Evolutionary conservation across 2,113 vertebrate genomes (phyloP).

Genomic region (Percopsis transmontana): DNA sequence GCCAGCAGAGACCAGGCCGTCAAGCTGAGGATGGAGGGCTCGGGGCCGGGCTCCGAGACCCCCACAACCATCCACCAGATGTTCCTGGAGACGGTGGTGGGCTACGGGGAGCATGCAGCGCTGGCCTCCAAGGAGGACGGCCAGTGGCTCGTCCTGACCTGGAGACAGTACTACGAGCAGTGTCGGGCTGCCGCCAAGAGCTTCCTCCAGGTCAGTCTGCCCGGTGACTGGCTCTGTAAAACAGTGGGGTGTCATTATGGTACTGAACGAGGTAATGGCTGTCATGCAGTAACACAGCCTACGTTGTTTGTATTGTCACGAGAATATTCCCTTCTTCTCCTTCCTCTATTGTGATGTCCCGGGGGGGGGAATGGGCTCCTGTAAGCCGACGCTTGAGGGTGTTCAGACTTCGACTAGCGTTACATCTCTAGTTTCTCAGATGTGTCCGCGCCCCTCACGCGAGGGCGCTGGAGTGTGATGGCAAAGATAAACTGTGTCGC

Average conservation of each 20-base stretch:
- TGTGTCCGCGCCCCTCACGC: constrained; percentile 5
- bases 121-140: constrained; percentile 64
- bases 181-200: constrained; percentile 77
- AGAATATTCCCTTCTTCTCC: background rate
- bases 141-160: constrained; percentile 65
- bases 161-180: constrained; percentile 73
- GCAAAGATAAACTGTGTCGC: constrained; percentile 14
- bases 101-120: constrained; percentile 59
- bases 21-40: constrained; percentile 68
- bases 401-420: constrained; percentile 50
- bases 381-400: constrained; percentile 44
- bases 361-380: constrained; percentile 13
- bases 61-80: constrained; percentile 77
- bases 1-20: constrained; percentile 61
- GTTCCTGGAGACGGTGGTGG: constrained; percentile 70
- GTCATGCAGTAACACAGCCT: too few species aligned
- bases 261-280: too few species aligned
- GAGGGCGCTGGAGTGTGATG: constrained; percentile 13
- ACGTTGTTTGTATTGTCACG: too few species aligned
- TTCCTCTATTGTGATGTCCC: background rate
- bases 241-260: too few species aligned
- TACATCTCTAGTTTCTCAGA: constrained; percentile 51
- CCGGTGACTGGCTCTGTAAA: background rate
- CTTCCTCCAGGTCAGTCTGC: constrained; percentile 77
- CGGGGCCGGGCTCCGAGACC: constrained; percentile 60